Evolutionary conservation across 2,113 vertebrate genomes (phyloP).

Genomic region (Clarias gariepinus): DNA sequence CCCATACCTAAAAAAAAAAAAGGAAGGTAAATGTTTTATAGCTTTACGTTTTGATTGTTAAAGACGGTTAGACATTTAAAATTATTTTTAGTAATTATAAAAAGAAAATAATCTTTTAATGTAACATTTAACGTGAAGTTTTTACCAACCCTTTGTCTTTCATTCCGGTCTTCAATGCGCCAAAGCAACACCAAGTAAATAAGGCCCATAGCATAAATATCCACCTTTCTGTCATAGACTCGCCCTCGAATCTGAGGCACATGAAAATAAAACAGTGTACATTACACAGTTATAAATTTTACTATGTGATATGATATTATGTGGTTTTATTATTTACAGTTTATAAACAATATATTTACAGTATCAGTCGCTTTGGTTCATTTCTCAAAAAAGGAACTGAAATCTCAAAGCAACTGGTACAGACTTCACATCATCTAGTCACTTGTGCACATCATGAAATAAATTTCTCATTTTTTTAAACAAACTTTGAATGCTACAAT

Average conservation of each 20-base stretch:
- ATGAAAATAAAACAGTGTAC: neutral
- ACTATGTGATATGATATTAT: neutral
- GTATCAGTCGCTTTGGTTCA: no score
- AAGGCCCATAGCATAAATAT: slow-evolving; percentile 85
- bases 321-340: no score
- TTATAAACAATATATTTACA: no score
- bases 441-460: no score
- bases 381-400: no score
- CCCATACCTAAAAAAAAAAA: slow-evolving; percentile 53
- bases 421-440: no score
- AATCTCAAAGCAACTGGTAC: no score
- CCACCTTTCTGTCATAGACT: slow-evolving; percentile 78
- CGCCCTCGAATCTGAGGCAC: neutral
- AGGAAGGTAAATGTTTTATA: neutral
- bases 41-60: neutral
- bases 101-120: neutral
- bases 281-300: neutral
- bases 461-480: no score
- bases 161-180: slow-evolving; percentile 4
- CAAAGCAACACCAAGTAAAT: slow-evolving; percentile 83
- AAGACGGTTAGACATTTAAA: neutral
- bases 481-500: no score
- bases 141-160: slow-evolving; percentile 59
- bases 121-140: neutral
- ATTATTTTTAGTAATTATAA: neutral